Evolutionary conservation across 2,888 invertebrate genomes (phyloP).

Genomic region (Pardosa pseudoannulata): DNA sequence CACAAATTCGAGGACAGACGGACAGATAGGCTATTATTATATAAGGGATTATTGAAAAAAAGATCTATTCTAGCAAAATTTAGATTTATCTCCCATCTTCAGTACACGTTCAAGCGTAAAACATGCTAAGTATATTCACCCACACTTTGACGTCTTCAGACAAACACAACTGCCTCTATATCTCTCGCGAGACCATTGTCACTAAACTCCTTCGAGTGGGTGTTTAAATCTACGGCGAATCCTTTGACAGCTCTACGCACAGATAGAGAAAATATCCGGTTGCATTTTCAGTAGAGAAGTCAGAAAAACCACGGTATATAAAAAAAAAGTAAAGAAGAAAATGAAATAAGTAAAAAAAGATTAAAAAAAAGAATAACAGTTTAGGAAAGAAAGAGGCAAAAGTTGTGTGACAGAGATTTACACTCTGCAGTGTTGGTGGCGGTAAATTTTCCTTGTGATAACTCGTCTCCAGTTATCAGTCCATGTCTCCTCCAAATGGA

Average conservation of each 20-base stretch:
- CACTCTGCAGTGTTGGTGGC: background rate
- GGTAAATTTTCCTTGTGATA: background rate
- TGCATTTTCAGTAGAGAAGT: background rate
- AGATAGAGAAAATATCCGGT: conserved; percentile 1
- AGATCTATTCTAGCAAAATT: too few relatives aligned
- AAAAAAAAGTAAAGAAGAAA: background rate
- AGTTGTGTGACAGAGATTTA: background rate
- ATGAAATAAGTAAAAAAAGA: too few relatives aligned
- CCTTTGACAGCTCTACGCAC: background rate
- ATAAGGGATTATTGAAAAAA: too few relatives aligned
- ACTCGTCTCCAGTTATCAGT: conserved; percentile 17
- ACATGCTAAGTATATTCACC: too few relatives aligned
- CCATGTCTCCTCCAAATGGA: conserved; percentile 6
- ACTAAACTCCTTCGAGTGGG: background rate
- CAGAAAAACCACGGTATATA: background rate
- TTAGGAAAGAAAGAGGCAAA: background rate
- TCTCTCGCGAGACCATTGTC: background rate
- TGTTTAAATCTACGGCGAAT: background rate
- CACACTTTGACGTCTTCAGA: too few relatives aligned
- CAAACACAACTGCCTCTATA: background rate
- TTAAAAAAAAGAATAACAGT: background rate
- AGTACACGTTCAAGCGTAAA: too few relatives aligned
- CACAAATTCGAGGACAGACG: too few relatives aligned
- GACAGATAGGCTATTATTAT: too few relatives aligned
- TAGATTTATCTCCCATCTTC: too few relatives aligned